phyloP scores from a whole-genome alignment of 2,888 invertebrate species.

The Dynastes maya region DNA sequence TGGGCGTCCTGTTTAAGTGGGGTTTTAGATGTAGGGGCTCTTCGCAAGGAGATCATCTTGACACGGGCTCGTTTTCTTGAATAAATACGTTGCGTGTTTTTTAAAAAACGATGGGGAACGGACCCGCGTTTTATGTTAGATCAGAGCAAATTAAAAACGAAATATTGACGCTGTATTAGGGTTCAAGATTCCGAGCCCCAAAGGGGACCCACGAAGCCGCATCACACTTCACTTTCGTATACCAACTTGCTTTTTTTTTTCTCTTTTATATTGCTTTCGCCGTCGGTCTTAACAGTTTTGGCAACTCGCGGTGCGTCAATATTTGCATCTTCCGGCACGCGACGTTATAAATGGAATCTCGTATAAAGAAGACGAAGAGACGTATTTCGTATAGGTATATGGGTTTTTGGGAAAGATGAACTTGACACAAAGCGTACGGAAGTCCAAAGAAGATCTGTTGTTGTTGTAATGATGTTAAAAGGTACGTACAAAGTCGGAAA shows the following conservation, averaged over 20 bases:
- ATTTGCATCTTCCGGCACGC: conserved; percentile 20
- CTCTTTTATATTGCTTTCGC: conserved; percentile 25
- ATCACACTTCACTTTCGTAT: neutral
- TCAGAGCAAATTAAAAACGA: conserved; percentile 34
- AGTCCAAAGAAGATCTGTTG: conserved; percentile 62
- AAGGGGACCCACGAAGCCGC: too few species aligned
- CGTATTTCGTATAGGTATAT: conserved; percentile 12
- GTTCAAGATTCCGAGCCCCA: neutral
- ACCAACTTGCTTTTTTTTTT: neutral
- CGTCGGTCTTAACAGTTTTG: conserved; percentile 30
- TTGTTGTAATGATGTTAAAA: conserved; percentile 30
- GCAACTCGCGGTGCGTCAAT: conserved; percentile 42
- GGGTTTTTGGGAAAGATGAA: conserved; percentile 64
- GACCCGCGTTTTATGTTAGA: conserved; percentile 19
- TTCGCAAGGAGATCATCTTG: conserved; percentile 30
- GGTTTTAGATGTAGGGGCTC: neutral
- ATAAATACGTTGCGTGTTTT: neutral
- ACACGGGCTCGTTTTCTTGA: conserved; percentile 21
- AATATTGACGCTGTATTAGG: conserved; percentile 29
- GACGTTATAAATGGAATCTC: neutral
- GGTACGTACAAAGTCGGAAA: conserved; percentile 58
- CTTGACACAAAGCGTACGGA: conserved; percentile 63
- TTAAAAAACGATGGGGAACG: neutral
- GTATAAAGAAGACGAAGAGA: too few species aligned
- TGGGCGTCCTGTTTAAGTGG: too few species aligned